Conservation (phyloP, 2,888 invertebrate species). For the Mechanitis messenoides region DNA sequence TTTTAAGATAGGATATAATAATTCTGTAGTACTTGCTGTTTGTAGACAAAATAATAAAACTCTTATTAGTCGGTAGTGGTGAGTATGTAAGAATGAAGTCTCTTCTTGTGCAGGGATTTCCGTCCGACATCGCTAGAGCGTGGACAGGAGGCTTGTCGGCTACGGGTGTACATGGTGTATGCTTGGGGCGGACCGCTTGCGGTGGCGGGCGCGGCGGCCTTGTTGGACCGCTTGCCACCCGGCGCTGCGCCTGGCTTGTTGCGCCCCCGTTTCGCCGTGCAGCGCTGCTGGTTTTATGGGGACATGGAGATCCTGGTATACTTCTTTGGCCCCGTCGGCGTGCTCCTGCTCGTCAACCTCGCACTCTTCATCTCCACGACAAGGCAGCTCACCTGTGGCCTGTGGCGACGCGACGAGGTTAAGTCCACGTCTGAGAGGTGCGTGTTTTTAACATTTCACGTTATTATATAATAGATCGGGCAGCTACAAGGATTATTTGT, state of each 20-base stretch:
- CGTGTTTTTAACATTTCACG: neutral
- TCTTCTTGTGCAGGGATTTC: slow-evolving; percentile 79
- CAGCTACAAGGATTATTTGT: neutral
- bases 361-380: slow-evolving; percentile 88
- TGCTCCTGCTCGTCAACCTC: slow-evolving; percentile 85
- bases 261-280: slow-evolving; percentile 86
- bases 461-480: neutral
- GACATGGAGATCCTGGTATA: slow-evolving; percentile 88
- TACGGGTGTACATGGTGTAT: slow-evolving; percentile 87
- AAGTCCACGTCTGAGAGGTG: slow-evolving; percentile 82
- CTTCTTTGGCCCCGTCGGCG: slow-evolving; percentile 90
- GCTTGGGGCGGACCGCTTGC: slow-evolving; percentile 90
- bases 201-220: slow-evolving; percentile 84
- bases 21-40: too few relatives aligned
- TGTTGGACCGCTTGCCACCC: slow-evolving; percentile 81
- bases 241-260: slow-evolving; percentile 77
- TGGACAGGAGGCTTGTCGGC: slow-evolving; percentile 87
- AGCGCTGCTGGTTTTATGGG: slow-evolving; percentile 90
- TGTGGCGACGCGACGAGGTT: slow-evolving; percentile 92
- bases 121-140: slow-evolving; percentile 90
- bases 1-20: too few relatives aligned
- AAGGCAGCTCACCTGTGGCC: slow-evolving; percentile 89
- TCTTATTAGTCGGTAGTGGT: too few relatives aligned
- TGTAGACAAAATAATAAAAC: too few relatives aligned
- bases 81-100: too few relatives aligned